These are phyloP conservation scores for Drosophila conformis DNA, from an alignment of 2,888 invertebrate species.

Conservation along the genomic window DNA sequence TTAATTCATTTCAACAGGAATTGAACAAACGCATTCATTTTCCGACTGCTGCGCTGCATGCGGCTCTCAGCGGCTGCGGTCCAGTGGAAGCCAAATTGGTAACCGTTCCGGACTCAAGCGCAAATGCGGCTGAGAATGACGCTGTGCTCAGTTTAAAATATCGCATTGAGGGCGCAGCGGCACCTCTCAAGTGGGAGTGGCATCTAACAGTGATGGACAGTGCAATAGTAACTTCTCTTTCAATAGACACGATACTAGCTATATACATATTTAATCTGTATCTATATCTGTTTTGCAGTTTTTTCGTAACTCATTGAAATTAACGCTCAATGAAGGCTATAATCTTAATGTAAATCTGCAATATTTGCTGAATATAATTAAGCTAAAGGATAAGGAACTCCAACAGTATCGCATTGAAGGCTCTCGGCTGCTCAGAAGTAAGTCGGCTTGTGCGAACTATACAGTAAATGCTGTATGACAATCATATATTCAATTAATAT, in stretches of 20 bases:
- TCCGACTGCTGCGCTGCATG: slow-evolving; percentile 57
- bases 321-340: slow-evolving; percentile 57
- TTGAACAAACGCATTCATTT: slow-evolving; percentile 81
- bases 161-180: slow-evolving; percentile 61
- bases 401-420: slow-evolving; percentile 81
- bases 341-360: slow-evolving; percentile 58
- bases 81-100: slow-evolving; percentile 38
- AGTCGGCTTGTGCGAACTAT: slow-evolving; percentile 31
- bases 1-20: slow-evolving; percentile 49
- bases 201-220: slow-evolving; percentile 28
- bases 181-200: slow-evolving; percentile 76
- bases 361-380: slow-evolving; percentile 63
- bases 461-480: background rate
- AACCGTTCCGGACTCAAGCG: background rate
- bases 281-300: slow-evolving; percentile 56
- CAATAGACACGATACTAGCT: background rate
- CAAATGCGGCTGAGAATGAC: background rate
- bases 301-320: slow-evolving; percentile 56
- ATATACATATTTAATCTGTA: background rate
- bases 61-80: slow-evolving; percentile 42
- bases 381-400: slow-evolving; percentile 82
- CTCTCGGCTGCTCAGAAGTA: slow-evolving; percentile 74
- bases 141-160: slow-evolving; percentile 71
- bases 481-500: background rate
- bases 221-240: slow-evolving; percentile 20